Conservation (phyloP, 1,140 invertebrate genomes). For the Epicauta chinensis region DNA sequence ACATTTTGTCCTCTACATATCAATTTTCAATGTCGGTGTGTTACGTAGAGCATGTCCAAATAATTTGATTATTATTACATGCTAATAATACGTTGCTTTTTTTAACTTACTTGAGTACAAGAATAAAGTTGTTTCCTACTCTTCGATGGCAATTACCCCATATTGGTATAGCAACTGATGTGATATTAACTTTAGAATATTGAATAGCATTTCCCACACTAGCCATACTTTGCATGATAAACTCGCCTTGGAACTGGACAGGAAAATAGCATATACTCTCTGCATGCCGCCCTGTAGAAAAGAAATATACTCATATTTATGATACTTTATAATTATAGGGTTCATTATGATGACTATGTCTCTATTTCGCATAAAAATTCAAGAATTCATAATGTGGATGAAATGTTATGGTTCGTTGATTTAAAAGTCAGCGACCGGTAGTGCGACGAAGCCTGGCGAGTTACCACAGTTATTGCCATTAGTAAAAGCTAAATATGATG, state of each 20-base stretch:
- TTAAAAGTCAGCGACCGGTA: constrained; percentile 20
- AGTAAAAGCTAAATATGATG: constrained; percentile 9
- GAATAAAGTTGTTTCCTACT: constrained; percentile 56
- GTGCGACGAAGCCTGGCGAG: constrained; percentile 17
- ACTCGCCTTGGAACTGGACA: constrained; percentile 62
- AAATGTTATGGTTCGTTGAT: constrained; percentile 19
- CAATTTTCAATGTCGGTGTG: constrained; percentile 15
- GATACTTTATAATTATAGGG: too few species aligned
- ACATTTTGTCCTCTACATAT: too few species aligned
- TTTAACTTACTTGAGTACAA: constrained; percentile 54
- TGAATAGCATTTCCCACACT: constrained; percentile 47
- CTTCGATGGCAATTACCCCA: constrained; percentile 61
- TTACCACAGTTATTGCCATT: constrained; percentile 15
- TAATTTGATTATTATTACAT: constrained; percentile 12
- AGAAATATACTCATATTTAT: too few species aligned
- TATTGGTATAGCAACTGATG: constrained; percentile 57
- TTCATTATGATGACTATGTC: background rate
- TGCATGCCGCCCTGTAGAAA: constrained; percentile 23
- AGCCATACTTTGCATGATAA: constrained; percentile 52
- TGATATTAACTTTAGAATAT: constrained; percentile 58
- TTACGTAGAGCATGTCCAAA: constrained; percentile 15
- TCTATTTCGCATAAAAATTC: constrained; percentile 5
- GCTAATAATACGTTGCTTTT: constrained; percentile 4
- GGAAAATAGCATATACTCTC: constrained; percentile 57
- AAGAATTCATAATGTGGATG: constrained; percentile 11